Percentiles rank a stretch among this genome's conserved stretches.
phyloP scores from a whole-genome alignment of 2,888 invertebrate species.

The Scaptomyza cyrtandrae region DNA sequence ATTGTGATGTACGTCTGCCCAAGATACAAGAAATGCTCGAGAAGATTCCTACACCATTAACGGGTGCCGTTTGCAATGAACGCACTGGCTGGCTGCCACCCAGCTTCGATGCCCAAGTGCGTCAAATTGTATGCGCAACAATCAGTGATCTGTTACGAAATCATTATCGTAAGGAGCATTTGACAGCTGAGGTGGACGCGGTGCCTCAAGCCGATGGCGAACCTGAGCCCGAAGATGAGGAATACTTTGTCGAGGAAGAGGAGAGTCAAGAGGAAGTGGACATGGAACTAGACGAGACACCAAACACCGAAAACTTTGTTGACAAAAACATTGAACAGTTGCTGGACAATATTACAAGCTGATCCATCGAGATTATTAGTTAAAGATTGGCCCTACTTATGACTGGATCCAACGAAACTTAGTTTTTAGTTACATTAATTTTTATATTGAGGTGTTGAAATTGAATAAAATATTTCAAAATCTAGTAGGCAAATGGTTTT shows the following conservation, averaged over 20 bases:
- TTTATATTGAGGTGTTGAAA: neutral
- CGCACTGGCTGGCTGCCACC: conserved; percentile 92
- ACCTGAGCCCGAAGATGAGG: conserved; percentile 57
- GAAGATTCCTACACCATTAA: conserved; percentile 87
- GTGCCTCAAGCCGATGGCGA: conserved; percentile 67
- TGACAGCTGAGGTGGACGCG: conserved; percentile 78
- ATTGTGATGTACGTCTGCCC: conserved; percentile 91
- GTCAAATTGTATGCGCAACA: conserved; percentile 89
- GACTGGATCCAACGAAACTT: no score
- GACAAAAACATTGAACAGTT: conserved; percentile 67
- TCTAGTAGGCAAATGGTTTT: neutral
- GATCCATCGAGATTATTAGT: conserved; percentile 5
- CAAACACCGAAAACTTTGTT: conserved; percentile 34
- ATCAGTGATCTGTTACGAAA: conserved; percentile 85
- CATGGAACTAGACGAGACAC: conserved; percentile 61
- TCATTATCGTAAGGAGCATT: conserved; percentile 80
- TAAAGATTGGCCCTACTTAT: neutral
- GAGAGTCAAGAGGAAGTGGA: conserved; percentile 68
- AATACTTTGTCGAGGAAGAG: conserved; percentile 57
- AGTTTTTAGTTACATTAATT: no score
- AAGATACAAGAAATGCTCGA: conserved; percentile 92
- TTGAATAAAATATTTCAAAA: neutral
- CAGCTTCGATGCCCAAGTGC: conserved; percentile 88
- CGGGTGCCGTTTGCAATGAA: conserved; percentile 88
- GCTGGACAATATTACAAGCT: conserved; percentile 66